phyloP scores from a whole-genome alignment of 2,113 vertebrate species.

The Dermatemys mawii region DNA sequence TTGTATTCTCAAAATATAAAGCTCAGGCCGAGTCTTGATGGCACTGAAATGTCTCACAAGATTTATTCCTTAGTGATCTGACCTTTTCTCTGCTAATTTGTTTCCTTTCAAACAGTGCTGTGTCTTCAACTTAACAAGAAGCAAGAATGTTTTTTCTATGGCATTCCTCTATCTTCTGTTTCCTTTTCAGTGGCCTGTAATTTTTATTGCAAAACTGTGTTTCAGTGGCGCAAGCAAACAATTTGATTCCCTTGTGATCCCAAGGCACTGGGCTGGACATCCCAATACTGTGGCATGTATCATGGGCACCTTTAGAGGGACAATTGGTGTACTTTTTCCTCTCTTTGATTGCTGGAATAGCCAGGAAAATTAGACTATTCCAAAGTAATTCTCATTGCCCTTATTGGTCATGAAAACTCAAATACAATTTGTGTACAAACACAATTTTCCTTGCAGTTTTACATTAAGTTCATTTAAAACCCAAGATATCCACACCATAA shows the following conservation, averaged over 20 bases:
- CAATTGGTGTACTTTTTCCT: background rate
- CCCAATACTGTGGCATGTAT: background rate
- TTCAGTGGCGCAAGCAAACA: background rate
- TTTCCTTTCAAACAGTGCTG: conserved; percentile 69
- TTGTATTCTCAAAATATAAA: conserved; percentile 26
- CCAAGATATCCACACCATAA: no score
- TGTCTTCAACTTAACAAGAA: conserved; percentile 34
- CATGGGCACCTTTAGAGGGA: background rate
- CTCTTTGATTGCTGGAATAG: background rate
- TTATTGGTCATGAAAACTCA: background rate
- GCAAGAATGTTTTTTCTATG: background rate
- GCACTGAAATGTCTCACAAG: conserved; percentile 52
- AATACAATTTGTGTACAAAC: no score
- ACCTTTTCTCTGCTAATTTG: conserved; percentile 69
- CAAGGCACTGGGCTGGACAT: background rate
- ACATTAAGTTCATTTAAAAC: no score
- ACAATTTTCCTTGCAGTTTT: no score
- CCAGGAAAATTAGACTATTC: background rate
- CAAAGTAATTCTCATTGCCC: background rate
- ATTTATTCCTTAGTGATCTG: conserved; percentile 45
- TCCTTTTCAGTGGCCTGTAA: conserved; percentile 23
- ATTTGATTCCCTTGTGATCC: background rate
- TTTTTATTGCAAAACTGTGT: background rate
- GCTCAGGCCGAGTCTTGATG: conserved; percentile 14
- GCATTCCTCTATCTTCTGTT: conserved; percentile 3